phyloP scores from a whole-genome alignment of 2,797 vertebrate species.

The Phalloptychus januarius region DNA sequence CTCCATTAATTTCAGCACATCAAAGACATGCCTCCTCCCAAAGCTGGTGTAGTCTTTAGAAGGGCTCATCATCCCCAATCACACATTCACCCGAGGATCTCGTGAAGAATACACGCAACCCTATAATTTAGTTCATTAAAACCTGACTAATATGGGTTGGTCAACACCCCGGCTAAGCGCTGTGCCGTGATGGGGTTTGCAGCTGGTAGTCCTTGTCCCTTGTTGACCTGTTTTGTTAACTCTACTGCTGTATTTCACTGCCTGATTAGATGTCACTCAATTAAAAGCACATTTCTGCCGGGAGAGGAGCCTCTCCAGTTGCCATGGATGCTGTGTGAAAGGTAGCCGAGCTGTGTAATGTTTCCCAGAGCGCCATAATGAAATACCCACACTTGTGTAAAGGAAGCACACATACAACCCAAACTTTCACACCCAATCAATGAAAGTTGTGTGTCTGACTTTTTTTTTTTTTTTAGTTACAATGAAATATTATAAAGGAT shows the following conservation, averaged over 20 bases:
- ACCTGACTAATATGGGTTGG: slow-evolving; percentile 42
- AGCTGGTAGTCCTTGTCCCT: slow-evolving; percentile 66
- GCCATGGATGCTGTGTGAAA: slow-evolving; percentile 77
- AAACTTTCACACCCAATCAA: slow-evolving; percentile 84
- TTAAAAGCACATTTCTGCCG: slow-evolving; percentile 82
- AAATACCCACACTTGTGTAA: slow-evolving; percentile 72
- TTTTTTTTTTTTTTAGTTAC: slow-evolving; percentile 34
- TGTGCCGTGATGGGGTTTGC: slow-evolving; percentile 34
- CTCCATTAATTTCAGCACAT: slow-evolving; percentile 77
- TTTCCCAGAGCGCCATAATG: slow-evolving; percentile 76
- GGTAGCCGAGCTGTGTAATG: slow-evolving; percentile 70
- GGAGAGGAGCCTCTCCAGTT: slow-evolving; percentile 75
- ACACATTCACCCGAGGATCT: slow-evolving; percentile 68
- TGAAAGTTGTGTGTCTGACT: slow-evolving; percentile 65
- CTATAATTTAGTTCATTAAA: slow-evolving; percentile 70
- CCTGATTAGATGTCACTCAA: slow-evolving; percentile 85
- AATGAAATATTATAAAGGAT: slow-evolving; percentile 83
- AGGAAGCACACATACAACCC: slow-evolving; percentile 66
- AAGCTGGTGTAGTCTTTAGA: slow-evolving; percentile 72
- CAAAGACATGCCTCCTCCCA: slow-evolving; percentile 75
- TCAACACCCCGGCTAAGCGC: slow-evolving; percentile 36
- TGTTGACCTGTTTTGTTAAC: slow-evolving; percentile 78
- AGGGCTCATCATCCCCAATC: slow-evolving; percentile 76
- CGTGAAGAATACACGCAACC: slow-evolving; percentile 62
- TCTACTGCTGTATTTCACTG: slow-evolving; percentile 74